Percentiles rank a stretch among this genome's conserved stretches.
Conservation (phyloP, 2,113 vertebrate species). For the Caracal caracal region DNA sequence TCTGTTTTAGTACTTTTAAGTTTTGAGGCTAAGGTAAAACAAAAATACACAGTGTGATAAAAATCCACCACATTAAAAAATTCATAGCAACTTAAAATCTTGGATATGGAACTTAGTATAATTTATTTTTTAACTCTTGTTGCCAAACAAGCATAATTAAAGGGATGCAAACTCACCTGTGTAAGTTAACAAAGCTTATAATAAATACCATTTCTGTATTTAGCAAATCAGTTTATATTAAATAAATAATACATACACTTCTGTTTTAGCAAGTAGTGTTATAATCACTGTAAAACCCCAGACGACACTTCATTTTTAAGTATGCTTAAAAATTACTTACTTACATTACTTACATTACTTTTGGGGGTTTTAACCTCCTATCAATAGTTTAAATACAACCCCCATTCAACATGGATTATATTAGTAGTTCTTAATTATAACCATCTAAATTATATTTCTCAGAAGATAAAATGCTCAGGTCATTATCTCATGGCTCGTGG, state of each 20-base stretch:
- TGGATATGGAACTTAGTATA: background rate
- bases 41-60: background rate
- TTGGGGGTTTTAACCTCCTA: slow-evolving; percentile 76
- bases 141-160: slow-evolving; percentile 69
- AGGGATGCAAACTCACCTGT: slow-evolving; percentile 57
- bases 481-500: no score
- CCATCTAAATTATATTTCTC: slow-evolving; percentile 58
- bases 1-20: slow-evolving; percentile 67
- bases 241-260: background rate
- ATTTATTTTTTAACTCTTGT: slow-evolving; percentile 74
- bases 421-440: slow-evolving; percentile 27
- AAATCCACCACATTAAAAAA: slow-evolving; percentile 67
- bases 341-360: slow-evolving; percentile 51
- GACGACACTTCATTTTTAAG: slow-evolving; percentile 71
- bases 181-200: slow-evolving; percentile 71
- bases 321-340: slow-evolving; percentile 63
- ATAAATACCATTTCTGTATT: slow-evolving; percentile 65
- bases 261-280: slow-evolving; percentile 25
- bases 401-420: background rate
- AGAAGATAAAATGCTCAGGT: slow-evolving; percentile 45
- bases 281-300: slow-evolving; percentile 46
- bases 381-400: slow-evolving; percentile 30
- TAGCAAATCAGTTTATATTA: slow-evolving; percentile 58
- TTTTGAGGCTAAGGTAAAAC: background rate
- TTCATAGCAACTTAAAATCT: slow-evolving; percentile 14